Percentiles rank a stretch among this genome's conserved stretches.
Conservation (phyloP, 2,797 vertebrate genomes). For the Gymnothorax reevesii region DNA sequence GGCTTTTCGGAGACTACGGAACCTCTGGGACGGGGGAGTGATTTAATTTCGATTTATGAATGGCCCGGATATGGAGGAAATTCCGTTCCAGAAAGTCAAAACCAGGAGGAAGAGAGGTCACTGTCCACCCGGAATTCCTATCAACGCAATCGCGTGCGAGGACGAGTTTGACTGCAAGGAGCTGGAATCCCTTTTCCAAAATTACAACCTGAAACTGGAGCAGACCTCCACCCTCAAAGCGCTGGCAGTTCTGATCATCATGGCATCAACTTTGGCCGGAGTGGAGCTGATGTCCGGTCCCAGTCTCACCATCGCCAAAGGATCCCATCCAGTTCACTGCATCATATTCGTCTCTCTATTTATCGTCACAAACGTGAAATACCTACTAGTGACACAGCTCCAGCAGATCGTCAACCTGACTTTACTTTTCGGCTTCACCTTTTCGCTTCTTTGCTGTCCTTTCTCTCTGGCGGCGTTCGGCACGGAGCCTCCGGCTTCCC, state of each 20-base stretch:
- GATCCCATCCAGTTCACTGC: conserved; percentile 93
- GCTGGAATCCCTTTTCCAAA: conserved; percentile 94
- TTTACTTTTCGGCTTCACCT: conserved; percentile 92
- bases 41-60: conserved; percentile 82
- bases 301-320: conserved; percentile 84
- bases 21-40: conserved; percentile 49
- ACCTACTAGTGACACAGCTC: conserved; percentile 92
- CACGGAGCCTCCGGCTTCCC: conserved; percentile 70
- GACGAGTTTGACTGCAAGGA: conserved; percentile 98
- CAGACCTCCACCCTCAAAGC: conserved; percentile 94
- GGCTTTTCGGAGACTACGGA: conserved; percentile 41
- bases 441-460: conserved; percentile 92
- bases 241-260: conserved; percentile 86
- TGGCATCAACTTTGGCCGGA: conserved; percentile 85
- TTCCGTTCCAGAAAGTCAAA: conserved; percentile 92
- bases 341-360: conserved; percentile 93
- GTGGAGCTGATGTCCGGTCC: conserved; percentile 88
- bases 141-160: conserved; percentile 86
- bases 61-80: conserved; percentile 98
- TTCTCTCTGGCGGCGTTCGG: conserved; percentile 76
- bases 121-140: conserved; percentile 75
- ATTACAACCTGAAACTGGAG: conserved; percentile 95
- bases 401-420: conserved; percentile 94
- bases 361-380: conserved; percentile 94
- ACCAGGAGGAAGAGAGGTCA: conserved; percentile 86